Evolutionary conservation across 1,140 invertebrate species (phyloP), one percentile per base, ranked within the genome.

Genomic region (Pteromalus puparum): DNA sequence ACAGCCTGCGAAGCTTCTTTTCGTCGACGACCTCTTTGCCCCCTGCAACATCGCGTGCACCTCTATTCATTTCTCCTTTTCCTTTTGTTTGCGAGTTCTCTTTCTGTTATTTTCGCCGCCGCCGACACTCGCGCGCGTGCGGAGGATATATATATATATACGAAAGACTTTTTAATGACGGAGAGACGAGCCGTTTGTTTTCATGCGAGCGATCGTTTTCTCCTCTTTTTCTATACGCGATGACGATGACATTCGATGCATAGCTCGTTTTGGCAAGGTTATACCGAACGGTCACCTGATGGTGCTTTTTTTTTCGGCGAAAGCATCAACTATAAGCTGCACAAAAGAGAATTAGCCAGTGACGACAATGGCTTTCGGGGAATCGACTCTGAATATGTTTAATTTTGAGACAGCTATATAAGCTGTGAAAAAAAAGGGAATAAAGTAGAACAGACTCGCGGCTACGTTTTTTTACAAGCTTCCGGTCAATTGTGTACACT

Each of bases 401-500:
- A 68, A 68, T 68, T 68, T 7, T 24, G 10, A 68, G n/a, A n/a
- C n/a, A 4, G 67, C 3, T 18, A n/a, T 6, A 28, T 7, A 70
- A 74, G 1, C 72, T 74, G 72, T 6, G 10, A 34, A n/a, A 74
- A 34, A 28, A n/a, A 74, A 74, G n/a, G 21, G 9, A 42, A 30
- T 21, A 10, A 74, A n/a, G 18, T 38, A 42, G 28, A 42, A 21
- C 24, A 34, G 13, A 7, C 2, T 10, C 70, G 10, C 9, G 70
- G 18, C 26, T 34, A 9, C 13, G 34, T 38, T 10, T 34, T 10
- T 34, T 74, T 74, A 30, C 21, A n/a, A 70, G 67, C 38, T 80
- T 80, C 78, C 78, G 78, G 78, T 80, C 78, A 80, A 80, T 80
- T 30, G 30, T 34, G 30, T 34, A 24, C 12, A 3, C 6, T 73